Conservation (phyloP, 2,113 vertebrate genomes). For the Otis tarda region DNA sequence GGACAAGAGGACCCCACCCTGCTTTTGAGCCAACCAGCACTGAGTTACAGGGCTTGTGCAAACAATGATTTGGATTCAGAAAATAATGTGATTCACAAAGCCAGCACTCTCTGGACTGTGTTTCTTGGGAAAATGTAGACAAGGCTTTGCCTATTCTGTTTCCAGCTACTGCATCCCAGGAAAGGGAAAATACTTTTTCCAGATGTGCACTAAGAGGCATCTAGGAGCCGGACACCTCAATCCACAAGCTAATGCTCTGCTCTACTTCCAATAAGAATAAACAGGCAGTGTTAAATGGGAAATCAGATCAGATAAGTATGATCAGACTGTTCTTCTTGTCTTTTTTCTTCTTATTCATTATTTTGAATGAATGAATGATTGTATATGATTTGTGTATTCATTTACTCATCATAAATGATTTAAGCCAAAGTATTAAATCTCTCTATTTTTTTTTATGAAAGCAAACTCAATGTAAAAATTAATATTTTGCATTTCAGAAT, state of each 20-base stretch:
- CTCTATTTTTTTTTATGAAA: not conserved
- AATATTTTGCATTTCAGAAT: not conserved
- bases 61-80: not conserved
- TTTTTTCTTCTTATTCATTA: not conserved
- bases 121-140: not conserved
- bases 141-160: not conserved
- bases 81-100: not conserved
- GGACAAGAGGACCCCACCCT: not conserved
- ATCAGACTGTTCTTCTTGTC: not conserved
- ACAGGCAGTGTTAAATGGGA: not conserved
- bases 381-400: not conserved
- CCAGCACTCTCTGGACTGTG: fast-evolving
- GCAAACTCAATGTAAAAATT: not conserved
- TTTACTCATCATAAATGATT: not conserved
- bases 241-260: not conserved
- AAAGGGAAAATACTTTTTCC: not conserved
- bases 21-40: not conserved
- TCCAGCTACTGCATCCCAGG: not conserved
- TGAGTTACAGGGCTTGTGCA: not conserved
- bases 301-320: not conserved
- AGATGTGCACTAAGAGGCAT: not conserved
- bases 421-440: not conserved
- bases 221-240: not conserved
- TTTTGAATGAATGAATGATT: not conserved
- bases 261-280: not conserved